A percentile compares a stretch with the other conserved stretches of the same genome.
phyloP scores from a whole-genome alignment of 2,113 vertebrate genomes.

The Serinus canaria region DNA sequence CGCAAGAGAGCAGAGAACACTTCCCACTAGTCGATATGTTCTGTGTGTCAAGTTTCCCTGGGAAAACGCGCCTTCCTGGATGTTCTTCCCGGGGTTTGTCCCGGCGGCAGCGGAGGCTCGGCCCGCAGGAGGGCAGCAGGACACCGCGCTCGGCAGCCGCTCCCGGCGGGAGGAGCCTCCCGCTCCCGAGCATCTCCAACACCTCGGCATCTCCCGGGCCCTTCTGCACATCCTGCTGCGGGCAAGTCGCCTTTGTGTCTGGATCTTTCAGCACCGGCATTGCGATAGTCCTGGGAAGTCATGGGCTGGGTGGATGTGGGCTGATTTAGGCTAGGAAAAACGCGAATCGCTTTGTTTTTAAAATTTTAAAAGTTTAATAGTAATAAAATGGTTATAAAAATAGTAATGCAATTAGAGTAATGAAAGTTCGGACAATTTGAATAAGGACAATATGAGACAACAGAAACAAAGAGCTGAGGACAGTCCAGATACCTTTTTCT shows the following conservation, averaged over 20 bases:
- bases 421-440: no score
- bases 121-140: constrained; percentile 59
- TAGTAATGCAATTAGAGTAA: no score
- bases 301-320: not conserved
- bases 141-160: not conserved
- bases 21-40: rapidly evolving
- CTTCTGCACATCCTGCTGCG: rapidly evolving
- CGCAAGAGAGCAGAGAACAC: not conserved
- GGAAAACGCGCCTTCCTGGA: rapidly evolving
- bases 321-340: not conserved
- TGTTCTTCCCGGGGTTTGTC: rapidly evolving
- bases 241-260: rapidly evolving
- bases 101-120: not conserved
- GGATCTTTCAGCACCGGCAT: rapidly evolving
- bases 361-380: no score
- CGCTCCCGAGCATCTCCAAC: rapidly evolving
- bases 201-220: rapidly evolving
- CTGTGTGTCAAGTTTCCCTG: rapidly evolving
- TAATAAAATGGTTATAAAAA: no score
- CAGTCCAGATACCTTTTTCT: no score
- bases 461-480: no score
- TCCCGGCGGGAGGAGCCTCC: rapidly evolving
- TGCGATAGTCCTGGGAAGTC: rapidly evolving
- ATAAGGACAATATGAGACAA: no score
- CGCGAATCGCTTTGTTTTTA: no score